Conservation (phyloP, 2,797 vertebrate genomes). For the Psittacula echo region DNA sequence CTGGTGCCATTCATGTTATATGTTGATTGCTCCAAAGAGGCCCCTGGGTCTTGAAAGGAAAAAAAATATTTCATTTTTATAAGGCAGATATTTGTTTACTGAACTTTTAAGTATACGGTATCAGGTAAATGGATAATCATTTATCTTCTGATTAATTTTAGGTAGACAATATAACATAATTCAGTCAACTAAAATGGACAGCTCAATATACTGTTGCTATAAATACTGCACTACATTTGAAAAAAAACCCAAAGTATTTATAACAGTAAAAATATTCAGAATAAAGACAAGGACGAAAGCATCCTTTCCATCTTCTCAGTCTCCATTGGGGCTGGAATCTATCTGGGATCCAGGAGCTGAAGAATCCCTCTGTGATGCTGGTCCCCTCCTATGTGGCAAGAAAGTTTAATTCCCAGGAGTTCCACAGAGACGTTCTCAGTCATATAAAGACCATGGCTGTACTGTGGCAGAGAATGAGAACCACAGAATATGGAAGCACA, state of each 20-base stretch:
- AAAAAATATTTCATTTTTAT: not conserved
- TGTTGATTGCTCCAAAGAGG: not conserved
- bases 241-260: not conserved
- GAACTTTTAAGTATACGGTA: not conserved
- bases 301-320: not conserved
- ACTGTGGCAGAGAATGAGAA: not conserved
- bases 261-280: not conserved
- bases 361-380: not conserved
- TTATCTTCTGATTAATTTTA: not conserved
- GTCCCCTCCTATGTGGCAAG: not conserved
- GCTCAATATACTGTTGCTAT: not conserved
- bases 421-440: not conserved
- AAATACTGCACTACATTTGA: not conserved
- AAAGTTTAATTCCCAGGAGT: not conserved
- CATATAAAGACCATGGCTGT: accelerated
- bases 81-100: not conserved
- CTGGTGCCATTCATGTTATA: conserved; percentile 77
- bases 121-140: not conserved
- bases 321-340: not conserved
- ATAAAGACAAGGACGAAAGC: not conserved
- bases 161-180: not conserved
- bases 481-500: not conserved
- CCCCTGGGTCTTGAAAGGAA: not conserved
- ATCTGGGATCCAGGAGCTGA: not conserved
- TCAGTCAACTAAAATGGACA: not conserved